These are phyloP conservation scores for Typhlomys cinereus DNA, from an alignment of 2,113 vertebrate species.

Conservation along the genomic window DNA sequence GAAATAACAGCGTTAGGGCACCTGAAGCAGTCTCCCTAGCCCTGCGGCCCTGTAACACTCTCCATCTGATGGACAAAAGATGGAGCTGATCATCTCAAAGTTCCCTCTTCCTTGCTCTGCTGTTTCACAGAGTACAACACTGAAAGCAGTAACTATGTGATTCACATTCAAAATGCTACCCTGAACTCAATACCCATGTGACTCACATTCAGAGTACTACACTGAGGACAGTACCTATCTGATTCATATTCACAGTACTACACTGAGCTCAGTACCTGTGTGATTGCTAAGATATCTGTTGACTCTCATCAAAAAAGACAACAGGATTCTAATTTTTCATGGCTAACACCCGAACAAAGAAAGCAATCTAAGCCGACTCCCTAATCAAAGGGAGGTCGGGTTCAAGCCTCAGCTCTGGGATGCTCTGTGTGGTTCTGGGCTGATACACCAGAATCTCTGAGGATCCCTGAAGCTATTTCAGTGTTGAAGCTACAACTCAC, in stretches of 20 bases:
- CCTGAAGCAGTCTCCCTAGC: background rate
- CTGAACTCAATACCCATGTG: background rate
- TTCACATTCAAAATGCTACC: no score
- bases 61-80: slow-evolving; percentile 35
- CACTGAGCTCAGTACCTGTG: background rate
- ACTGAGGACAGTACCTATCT: background rate
- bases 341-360: background rate
- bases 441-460: background rate
- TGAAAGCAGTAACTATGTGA: no score
- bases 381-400: background rate
- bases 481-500: background rate
- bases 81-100: background rate
- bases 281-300: background rate
- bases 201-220: background rate
- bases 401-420: background rate
- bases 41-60: background rate
- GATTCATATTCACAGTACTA: background rate
- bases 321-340: background rate
- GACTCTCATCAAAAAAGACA: background rate
- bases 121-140: background rate
- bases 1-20: slow-evolving; percentile 45
- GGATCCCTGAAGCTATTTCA: background rate
- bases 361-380: no score
- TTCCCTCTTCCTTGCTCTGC: background rate
- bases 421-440: background rate